phyloP scores from a whole-genome alignment of 2,888 invertebrate genomes.

The Capitulum mitella region DNA sequence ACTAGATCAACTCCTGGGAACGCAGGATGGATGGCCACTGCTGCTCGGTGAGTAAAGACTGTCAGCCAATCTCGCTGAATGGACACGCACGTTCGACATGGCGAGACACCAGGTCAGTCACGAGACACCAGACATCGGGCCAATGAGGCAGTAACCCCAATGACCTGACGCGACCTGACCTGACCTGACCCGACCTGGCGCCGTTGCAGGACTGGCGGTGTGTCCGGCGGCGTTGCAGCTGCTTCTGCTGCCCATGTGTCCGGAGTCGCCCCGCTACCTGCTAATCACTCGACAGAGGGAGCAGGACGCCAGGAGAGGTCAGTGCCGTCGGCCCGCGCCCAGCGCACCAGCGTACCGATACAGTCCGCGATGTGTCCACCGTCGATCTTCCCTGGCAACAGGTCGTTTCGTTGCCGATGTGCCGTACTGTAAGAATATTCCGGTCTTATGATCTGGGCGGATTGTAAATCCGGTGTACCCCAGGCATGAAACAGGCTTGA shows the following conservation, averaged over 20 bases:
- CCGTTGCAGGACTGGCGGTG: constrained; percentile 63
- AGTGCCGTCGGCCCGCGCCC: too few species aligned
- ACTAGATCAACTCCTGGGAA: constrained; percentile 90
- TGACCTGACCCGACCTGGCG: neutral
- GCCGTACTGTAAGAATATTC: too few species aligned
- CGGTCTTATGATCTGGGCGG: too few species aligned
- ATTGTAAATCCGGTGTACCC: too few species aligned
- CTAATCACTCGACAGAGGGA: constrained; percentile 91
- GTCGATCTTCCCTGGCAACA: neutral
- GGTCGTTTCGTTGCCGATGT: neutral
- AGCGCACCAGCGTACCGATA: too few species aligned
- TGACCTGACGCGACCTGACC: too few species aligned
- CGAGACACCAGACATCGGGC: neutral
- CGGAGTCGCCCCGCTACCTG: constrained; percentile 91
- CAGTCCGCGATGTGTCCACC: too few species aligned
- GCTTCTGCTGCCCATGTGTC: constrained; percentile 84
- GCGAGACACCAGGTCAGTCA: neutral
- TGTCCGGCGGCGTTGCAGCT: constrained; percentile 87
- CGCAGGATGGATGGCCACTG: constrained; percentile 88
- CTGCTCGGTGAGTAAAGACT: constrained; percentile 58
- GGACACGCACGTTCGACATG: neutral
- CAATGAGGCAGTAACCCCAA: too few species aligned
- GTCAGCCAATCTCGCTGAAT: neutral
- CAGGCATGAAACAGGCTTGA: too few species aligned
- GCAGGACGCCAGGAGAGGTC: constrained; percentile 79